Percentiles rank a stretch among this genome's conserved stretches.
These are phyloP conservation scores for Argyrosomus regius DNA, from an alignment of 2,797 vertebrate species.

Conservation along the genomic window DNA sequence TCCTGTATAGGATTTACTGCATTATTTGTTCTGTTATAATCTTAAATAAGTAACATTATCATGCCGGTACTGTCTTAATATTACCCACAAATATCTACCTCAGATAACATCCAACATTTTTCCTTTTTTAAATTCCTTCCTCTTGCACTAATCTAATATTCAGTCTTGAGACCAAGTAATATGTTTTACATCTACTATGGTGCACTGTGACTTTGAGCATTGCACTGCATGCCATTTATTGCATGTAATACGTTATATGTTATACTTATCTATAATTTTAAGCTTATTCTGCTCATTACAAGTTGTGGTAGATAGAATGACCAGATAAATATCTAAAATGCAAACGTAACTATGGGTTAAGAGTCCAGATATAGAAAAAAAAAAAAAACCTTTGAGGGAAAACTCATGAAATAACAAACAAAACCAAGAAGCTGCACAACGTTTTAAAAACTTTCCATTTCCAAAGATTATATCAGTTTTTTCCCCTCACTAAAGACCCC, in stretches of 20 bases:
- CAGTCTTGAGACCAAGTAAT: not conserved
- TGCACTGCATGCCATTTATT: slow-evolving; percentile 44
- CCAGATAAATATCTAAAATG: slow-evolving; percentile 36
- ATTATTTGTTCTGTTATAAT: slow-evolving; percentile 11
- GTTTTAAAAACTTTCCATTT: slow-evolving; percentile 56
- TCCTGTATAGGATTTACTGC: slow-evolving; percentile 20
- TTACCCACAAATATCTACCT: slow-evolving; percentile 16
- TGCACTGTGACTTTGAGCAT: slow-evolving; percentile 21
- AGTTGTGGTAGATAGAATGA: slow-evolving; percentile 31
- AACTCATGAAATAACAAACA: slow-evolving; percentile 44
- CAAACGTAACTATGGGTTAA: slow-evolving; percentile 38
- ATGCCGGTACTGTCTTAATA: slow-evolving; percentile 7
- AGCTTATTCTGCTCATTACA: slow-evolving; percentile 23
- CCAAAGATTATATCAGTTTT: slow-evolving; percentile 55
- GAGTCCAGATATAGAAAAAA: not conserved
- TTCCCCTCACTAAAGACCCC: slow-evolving; percentile 48
- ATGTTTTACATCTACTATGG: slow-evolving; percentile 29
- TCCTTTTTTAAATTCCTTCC: not conserved
- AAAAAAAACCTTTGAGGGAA: slow-evolving; percentile 18
- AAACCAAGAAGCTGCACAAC: slow-evolving; percentile 47
- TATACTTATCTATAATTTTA: slow-evolving; percentile 25
- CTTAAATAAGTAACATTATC: not conserved
- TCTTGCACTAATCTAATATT: slow-evolving; percentile 4
- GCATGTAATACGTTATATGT: slow-evolving; percentile 16
- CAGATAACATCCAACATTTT: slow-evolving; percentile 31